A percentile compares a stretch with the other conserved stretches of the same genome.
These are phyloP conservation scores for Dryomyza anilis DNA, from an alignment of 2,888 invertebrate species.

Conservation along the genomic window DNA sequence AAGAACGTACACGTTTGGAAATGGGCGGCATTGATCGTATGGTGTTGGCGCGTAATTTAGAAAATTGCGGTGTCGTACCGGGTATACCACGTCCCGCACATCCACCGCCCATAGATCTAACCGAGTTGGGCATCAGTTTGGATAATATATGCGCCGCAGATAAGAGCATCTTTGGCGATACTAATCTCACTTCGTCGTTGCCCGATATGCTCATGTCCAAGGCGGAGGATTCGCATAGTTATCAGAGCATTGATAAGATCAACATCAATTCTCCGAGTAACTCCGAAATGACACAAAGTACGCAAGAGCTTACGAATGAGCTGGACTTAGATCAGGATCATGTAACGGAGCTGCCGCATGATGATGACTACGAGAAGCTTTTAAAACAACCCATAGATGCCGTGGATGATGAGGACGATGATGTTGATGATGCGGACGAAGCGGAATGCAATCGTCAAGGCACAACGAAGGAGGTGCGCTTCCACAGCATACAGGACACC, in stretches of 20 bases:
- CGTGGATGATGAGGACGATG: slow-evolving; percentile 38
- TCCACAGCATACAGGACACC: slow-evolving; percentile 57
- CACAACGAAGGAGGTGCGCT: slow-evolving; percentile 58
- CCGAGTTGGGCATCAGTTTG: slow-evolving; percentile 64
- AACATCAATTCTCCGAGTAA: slow-evolving; percentile 56
- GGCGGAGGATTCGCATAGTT: slow-evolving; percentile 57
- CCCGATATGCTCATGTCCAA: slow-evolving; percentile 64
- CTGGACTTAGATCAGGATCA: slow-evolving; percentile 51
- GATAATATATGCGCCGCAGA: slow-evolving; percentile 65
- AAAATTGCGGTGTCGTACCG: slow-evolving; percentile 49
- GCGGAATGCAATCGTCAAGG: slow-evolving; percentile 32
- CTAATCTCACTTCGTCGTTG: slow-evolving; percentile 66
- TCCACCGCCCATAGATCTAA: slow-evolving; percentile 67
- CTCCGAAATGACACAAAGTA: slow-evolving; percentile 57
- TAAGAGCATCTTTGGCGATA: slow-evolving; percentile 58
- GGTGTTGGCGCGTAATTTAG: slow-evolving; percentile 46
- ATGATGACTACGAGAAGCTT: slow-evolving; percentile 50
- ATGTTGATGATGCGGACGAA: slow-evolving; percentile 36
- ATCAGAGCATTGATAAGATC: slow-evolving; percentile 59
- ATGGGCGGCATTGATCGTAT: slow-evolving; percentile 52
- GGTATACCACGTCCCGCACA: slow-evolving; percentile 64
- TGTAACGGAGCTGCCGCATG: slow-evolving; percentile 46
- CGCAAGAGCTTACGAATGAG: slow-evolving; percentile 57
- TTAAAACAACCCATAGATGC: slow-evolving; percentile 32
- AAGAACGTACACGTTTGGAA: slow-evolving; percentile 48